A percentile compares a stretch with the other conserved stretches of the same genome.
These are phyloP conservation scores for Malurus alboscapulatus DNA, from an alignment of 2,113 vertebrate genomes.

Conservation along the genomic window DNA sequence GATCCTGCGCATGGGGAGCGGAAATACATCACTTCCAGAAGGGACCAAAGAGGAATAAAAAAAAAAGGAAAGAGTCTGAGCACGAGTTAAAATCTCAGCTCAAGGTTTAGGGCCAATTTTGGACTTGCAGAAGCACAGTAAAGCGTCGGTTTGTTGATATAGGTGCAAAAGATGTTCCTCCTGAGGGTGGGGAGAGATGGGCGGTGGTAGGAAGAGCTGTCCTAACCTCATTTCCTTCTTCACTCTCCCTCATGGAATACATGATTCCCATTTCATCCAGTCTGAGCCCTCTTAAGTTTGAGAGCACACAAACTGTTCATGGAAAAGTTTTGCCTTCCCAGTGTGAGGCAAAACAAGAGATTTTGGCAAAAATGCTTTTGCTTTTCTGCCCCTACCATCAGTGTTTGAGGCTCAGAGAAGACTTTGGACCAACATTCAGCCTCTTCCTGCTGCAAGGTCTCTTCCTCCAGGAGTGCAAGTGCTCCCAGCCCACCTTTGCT, in stretches of 20 bases:
- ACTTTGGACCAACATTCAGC: background rate
- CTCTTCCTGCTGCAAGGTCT: background rate
- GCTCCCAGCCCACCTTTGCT: background rate
- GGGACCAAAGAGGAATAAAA: background rate
- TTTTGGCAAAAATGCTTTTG: background rate
- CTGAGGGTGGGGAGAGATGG: background rate
- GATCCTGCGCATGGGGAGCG: background rate
- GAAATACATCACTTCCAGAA: conserved; percentile 50
- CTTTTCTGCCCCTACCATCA: background rate
- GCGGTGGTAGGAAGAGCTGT: accelerated
- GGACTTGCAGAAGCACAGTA: background rate
- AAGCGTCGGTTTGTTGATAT: background rate
- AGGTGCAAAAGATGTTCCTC: background rate
- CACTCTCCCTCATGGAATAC: background rate
- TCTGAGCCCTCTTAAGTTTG: background rate
- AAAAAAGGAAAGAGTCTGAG: background rate
- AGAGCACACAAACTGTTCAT: background rate
- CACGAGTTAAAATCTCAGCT: background rate
- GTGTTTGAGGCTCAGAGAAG: background rate
- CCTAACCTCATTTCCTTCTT: background rate
- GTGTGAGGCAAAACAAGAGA: background rate
- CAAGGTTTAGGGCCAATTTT: background rate
- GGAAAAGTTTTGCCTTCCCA: background rate
- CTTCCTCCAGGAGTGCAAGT: background rate
- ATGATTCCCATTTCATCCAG: background rate